Conservation (phyloP, 92 coral and sea anemone species). For the Heteractis magnifica region DNA sequence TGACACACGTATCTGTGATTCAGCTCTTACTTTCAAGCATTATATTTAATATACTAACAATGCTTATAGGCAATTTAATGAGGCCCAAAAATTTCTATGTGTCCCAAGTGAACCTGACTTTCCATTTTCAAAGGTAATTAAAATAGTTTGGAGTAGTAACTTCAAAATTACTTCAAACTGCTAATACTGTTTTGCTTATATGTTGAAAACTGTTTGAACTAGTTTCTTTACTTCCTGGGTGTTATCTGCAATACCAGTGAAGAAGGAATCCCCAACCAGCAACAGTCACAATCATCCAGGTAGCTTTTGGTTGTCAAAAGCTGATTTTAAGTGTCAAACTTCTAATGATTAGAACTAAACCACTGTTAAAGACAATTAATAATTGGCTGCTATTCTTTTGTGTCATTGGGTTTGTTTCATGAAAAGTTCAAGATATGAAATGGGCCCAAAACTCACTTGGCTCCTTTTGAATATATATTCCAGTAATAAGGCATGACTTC, state of each 20-base stretch:
- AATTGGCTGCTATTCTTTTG: background rate
- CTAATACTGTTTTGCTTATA: background rate
- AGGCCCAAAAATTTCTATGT: background rate
- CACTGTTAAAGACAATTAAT: background rate
- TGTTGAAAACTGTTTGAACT: background rate
- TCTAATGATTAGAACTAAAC: background rate
- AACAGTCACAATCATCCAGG: background rate
- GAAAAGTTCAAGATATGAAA: background rate
- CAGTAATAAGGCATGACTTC: constrained; percentile 32
- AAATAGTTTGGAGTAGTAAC: background rate
- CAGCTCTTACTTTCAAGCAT: background rate
- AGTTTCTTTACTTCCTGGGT: background rate
- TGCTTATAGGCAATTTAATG: background rate
- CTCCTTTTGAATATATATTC: no score
- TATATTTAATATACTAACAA: background rate
- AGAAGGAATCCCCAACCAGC: background rate
- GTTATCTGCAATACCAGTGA: background rate
- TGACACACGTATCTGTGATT: background rate
- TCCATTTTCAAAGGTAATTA: background rate
- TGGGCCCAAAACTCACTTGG: background rate
- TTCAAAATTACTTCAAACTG: background rate
- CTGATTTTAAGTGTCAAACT: background rate
- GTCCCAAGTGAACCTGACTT: background rate
- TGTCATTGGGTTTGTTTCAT: background rate
- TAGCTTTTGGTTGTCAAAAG: background rate